These are phyloP conservation scores for Lophotis ruficrista DNA, from an alignment of 2,113 vertebrate genomes.

Conservation along the genomic window DNA sequence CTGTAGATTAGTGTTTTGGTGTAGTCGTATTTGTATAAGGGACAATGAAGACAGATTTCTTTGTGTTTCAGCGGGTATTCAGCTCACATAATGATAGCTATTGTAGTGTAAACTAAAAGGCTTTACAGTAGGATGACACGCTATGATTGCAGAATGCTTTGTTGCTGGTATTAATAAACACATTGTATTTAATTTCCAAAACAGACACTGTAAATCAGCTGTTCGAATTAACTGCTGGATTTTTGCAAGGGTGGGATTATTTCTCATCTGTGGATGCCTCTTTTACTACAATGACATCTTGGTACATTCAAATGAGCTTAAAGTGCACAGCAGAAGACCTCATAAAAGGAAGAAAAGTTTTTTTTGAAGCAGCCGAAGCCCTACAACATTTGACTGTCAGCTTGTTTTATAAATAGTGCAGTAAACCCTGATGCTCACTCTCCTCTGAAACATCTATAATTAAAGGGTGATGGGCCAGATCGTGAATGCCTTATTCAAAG, in stretches of 20 bases:
- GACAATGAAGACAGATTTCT: not conserved
- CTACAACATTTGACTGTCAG: not conserved
- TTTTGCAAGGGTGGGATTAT: not conserved
- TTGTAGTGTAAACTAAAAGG: not conserved
- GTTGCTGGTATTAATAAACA: not conserved
- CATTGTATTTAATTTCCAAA: not conserved
- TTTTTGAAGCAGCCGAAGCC: not conserved
- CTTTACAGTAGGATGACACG: not conserved
- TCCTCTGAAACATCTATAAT: constrained; percentile 61
- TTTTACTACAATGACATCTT: not conserved
- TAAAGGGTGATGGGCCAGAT: constrained; percentile 58
- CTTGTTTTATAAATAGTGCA: constrained; percentile 59
- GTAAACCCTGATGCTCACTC: constrained; percentile 27
- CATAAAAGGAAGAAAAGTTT: not conserved
- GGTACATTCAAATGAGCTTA: not conserved
- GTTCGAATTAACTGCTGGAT: not conserved
- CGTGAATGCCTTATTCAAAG: constrained; percentile 53
- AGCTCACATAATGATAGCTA: not conserved
- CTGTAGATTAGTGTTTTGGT: not conserved
- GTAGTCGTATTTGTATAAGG: not conserved
- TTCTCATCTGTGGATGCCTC: not conserved
- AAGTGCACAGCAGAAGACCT: not conserved
- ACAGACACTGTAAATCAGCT: not conserved
- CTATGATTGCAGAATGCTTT: not conserved
- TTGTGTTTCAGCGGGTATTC: not conserved